These are phyloP conservation scores for Chelonus formosanus DNA, from an alignment of 2,888 invertebrate genomes.

Conservation along the genomic window DNA sequence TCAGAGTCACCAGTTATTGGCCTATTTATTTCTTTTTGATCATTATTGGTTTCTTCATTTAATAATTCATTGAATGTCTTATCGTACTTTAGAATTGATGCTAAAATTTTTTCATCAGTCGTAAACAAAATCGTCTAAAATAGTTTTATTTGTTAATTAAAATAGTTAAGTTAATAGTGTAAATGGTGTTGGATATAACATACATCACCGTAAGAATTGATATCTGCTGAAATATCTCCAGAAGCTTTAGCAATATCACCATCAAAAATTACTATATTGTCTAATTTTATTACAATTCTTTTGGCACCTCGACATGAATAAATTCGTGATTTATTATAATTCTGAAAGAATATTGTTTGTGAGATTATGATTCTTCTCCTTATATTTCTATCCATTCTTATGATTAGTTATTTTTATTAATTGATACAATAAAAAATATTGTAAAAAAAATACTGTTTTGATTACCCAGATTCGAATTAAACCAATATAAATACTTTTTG, in stretches of 20 bases:
- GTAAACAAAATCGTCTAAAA: conserved; percentile 86
- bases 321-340: conserved; percentile 88
- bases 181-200: conserved; percentile 51
- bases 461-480: conserved; percentile 77
- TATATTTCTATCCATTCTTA: no score
- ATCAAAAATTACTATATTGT: conserved; percentile 76
- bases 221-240: conserved; percentile 76
- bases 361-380: no score
- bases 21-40: conserved; percentile 68
- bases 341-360: conserved; percentile 68
- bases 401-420: neutral
- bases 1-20: conserved; percentile 71
- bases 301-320: conserved; percentile 82
- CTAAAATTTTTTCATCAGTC: conserved; percentile 77
- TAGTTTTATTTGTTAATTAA: conserved; percentile 5
- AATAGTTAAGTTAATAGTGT: neutral
- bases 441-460: no score
- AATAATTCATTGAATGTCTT: conserved; percentile 61
- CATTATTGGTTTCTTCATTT: conserved; percentile 61
- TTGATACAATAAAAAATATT: neutral
- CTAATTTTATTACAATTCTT: conserved; percentile 75
- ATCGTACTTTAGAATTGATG: conserved; percentile 69
- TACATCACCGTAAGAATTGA: conserved; percentile 78
- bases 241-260: conserved; percentile 85
- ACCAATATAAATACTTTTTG: conserved; percentile 68